Evolutionary conservation across 2,797 vertebrate species (phyloP).

Genomic region (Gallirallus australis): DNA sequence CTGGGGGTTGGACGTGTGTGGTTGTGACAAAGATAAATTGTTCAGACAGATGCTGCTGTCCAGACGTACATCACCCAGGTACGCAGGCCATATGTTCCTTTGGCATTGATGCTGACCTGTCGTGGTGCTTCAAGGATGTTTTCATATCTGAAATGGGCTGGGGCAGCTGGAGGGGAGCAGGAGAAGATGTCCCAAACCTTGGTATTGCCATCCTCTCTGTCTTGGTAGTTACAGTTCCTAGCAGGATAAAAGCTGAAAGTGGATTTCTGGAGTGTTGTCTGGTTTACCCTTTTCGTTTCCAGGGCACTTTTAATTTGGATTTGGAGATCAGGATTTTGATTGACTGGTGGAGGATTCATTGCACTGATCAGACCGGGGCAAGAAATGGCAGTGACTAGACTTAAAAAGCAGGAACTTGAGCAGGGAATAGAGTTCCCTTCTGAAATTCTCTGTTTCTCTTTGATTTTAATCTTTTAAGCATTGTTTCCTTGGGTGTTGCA

Average conservation of each 20-base stretch:
- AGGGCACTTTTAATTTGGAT: background rate
- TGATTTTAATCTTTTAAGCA: background rate
- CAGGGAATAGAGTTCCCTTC: background rate
- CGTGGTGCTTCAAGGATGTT: background rate
- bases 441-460: background rate
- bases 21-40: slow-evolving; percentile 31
- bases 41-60: slow-evolving; percentile 19
- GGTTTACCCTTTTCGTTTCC: background rate
- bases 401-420: background rate
- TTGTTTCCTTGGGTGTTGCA: background rate
- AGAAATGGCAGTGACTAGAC: background rate
- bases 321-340: background rate
- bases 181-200: background rate
- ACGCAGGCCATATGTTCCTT: background rate
- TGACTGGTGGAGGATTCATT: background rate
- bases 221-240: background rate
- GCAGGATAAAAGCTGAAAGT: background rate
- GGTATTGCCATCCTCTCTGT: background rate
- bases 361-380: background rate
- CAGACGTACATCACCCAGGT: background rate
- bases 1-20: background rate
- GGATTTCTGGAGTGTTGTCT: background rate
- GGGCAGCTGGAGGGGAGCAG: background rate
- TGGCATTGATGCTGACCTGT: background rate
- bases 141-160: background rate